Base-by-base conservation (phyloP, 2,888 invertebrate species). In the Platycnemis pennipes region DNA sequence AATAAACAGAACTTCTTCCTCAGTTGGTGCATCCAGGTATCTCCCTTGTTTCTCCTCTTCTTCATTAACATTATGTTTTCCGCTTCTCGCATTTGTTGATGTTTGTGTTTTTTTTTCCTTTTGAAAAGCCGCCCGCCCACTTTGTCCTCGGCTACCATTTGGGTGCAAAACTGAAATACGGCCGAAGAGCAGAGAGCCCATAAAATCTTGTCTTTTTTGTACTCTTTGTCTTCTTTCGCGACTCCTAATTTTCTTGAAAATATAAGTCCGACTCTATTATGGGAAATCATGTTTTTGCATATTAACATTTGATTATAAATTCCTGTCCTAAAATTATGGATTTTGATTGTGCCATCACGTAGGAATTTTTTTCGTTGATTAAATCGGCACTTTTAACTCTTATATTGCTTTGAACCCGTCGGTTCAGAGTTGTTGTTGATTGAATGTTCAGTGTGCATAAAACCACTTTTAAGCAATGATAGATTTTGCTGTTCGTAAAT, bases 1-100 rank as follows among this genome's bases (percentile, higher is more conserved):
- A 44, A n/a, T 91, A 91, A 91, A 91, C 91, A 69, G 63, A 44
- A 63, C 56, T 26, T 53, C 56, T 89, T 89, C 56, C 42, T n/a
- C 63, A 7, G n/a, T 44, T 37, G 56, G n/a, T 37, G 69, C 69
- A 69, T 63, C 69, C n/a, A 63, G 56, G 11, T 56, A 44, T 88
- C n/a, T 77, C 91, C 22, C 56, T 16, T 89, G 44, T 45, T 63
- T 63, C n/a, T 11, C n/a, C 45, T 69, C 45, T 26, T 26, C 8
- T 13, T n/a, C 63, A 26, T 63, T 44, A 44, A 44, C 22, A 42
- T 86, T 89, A 44, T 56, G 26, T 42, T 69, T 63, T n/a, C n/a
- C n/a, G n/a, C n/a, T n/a, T n/a, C n/a, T n/a, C n/a, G n/a, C n/a
- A n/a, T n/a, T n/a, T n/a, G n/a, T n/a, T n/a, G n/a, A n/a, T 22